Conservation (phyloP, 2,797 vertebrate species). For the Sphenodon punctatus region DNA sequence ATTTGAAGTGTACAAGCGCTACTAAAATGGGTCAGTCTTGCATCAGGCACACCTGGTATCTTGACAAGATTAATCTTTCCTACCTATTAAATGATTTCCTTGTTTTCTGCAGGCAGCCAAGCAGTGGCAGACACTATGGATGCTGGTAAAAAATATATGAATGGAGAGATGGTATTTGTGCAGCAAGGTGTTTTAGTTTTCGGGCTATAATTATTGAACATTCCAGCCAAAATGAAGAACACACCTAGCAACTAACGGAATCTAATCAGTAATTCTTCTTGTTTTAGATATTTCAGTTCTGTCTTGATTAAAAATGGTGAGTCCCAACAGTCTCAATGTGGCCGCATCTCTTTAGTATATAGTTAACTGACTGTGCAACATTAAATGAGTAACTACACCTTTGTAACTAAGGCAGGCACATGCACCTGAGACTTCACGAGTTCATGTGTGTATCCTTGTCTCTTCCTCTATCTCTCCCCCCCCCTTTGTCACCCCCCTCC, state of each 20-base stretch:
- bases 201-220: constrained; percentile 41
- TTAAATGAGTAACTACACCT: too few species aligned
- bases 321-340: too few species aligned
- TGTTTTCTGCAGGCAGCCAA: constrained; percentile 2
- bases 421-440: too few species aligned
- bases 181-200: constrained; percentile 45
- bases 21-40: background rate
- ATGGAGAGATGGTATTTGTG: constrained; percentile 10
- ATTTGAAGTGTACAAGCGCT: background rate
- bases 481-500: too few species aligned
- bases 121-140: background rate
- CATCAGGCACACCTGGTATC: background rate
- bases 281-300: too few species aligned
- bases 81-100: background rate
- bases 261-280: too few species aligned
- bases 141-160: background rate
- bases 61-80: background rate
- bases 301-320: too few species aligned
- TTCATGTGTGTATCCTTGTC: too few species aligned
- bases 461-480: too few species aligned
- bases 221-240: constrained; percentile 29
- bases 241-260: constrained; percentile 4
- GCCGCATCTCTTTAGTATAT: too few species aligned
- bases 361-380: too few species aligned
- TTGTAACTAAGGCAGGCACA: too few species aligned